Conservation (phyloP, 2,113 vertebrate species). For the Leuciscus idus region DNA sequence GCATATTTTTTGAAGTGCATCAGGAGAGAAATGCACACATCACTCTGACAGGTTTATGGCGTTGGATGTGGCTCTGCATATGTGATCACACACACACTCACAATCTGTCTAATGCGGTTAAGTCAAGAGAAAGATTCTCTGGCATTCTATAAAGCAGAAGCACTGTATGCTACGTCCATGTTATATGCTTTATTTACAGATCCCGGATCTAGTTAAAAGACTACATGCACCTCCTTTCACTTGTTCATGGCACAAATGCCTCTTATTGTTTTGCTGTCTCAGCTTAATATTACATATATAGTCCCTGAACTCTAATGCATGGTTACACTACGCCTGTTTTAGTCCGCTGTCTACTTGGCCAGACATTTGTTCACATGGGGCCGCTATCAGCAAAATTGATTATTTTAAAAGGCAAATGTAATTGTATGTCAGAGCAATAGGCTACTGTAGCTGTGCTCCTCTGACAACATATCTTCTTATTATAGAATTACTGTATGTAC, state of each 20-base stretch:
- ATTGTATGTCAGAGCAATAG: neutral
- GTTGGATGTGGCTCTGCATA: neutral
- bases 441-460: neutral
- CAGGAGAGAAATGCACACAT: slow-evolving; percentile 22
- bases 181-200: neutral
- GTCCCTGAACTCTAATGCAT: slow-evolving; percentile 48
- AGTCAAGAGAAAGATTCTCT: neutral
- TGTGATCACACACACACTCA: slow-evolving; percentile 15
- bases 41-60: slow-evolving; percentile 1
- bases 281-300: slow-evolving; percentile 12
- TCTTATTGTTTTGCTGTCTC: neutral
- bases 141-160: neutral
- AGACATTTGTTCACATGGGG: neutral
- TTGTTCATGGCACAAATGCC: neutral
- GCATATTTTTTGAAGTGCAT: slow-evolving; percentile 34
- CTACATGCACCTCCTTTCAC: neutral
- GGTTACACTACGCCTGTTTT: neutral
- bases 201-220: neutral
- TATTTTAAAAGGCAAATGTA: neutral
- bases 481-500: neutral
- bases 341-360: neutral
- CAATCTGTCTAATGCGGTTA: slow-evolving; percentile 23
- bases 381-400: neutral
- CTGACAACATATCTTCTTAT: neutral
- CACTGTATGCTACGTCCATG: neutral